These are phyloP conservation scores for Brienomyrus longianalis DNA, from an alignment of 2,113 vertebrate genomes.

Conservation along the genomic window DNA sequence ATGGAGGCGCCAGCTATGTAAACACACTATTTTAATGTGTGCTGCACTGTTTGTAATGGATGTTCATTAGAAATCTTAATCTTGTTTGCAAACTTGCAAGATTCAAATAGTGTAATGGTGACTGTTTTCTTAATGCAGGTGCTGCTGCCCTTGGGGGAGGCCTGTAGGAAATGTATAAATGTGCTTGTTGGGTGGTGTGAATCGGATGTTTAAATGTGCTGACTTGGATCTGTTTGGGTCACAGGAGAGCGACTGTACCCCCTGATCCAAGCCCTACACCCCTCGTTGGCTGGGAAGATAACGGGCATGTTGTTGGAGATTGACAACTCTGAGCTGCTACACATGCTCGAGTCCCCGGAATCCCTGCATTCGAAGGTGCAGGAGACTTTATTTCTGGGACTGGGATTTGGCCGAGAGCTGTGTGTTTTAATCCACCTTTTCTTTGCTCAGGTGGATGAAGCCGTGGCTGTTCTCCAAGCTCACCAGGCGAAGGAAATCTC, in stretches of 20 bases:
- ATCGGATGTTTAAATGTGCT: neutral
- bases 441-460: slow-evolving; percentile 77
- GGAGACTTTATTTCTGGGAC: neutral
- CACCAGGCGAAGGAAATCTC: slow-evolving; percentile 65
- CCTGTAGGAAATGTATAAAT: neutral
- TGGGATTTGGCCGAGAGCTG: neutral
- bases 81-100: too few species aligned
- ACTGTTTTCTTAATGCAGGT: neutral
- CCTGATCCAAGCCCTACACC: slow-evolving; percentile 67
- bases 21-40: too few species aligned
- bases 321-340: slow-evolving; percentile 86
- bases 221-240: slow-evolving; percentile 22
- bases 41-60: too few species aligned
- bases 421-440: neutral
- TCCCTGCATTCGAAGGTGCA: slow-evolving; percentile 79
- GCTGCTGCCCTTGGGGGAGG: neutral
- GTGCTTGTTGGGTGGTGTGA: neutral
- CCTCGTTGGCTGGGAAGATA: slow-evolving; percentile 80
- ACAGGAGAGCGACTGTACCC: slow-evolving; percentile 86
- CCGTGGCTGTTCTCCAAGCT: slow-evolving; percentile 79
- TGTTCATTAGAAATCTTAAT: too few species aligned
- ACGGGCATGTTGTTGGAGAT: slow-evolving; percentile 95
- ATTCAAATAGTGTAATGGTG: neutral
- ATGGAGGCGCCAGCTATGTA: too few species aligned
- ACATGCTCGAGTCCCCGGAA: slow-evolving; percentile 84